Evolutionary conservation across 2,113 vertebrate genomes (phyloP).

Genomic region (Orientallactaga bullata): DNA sequence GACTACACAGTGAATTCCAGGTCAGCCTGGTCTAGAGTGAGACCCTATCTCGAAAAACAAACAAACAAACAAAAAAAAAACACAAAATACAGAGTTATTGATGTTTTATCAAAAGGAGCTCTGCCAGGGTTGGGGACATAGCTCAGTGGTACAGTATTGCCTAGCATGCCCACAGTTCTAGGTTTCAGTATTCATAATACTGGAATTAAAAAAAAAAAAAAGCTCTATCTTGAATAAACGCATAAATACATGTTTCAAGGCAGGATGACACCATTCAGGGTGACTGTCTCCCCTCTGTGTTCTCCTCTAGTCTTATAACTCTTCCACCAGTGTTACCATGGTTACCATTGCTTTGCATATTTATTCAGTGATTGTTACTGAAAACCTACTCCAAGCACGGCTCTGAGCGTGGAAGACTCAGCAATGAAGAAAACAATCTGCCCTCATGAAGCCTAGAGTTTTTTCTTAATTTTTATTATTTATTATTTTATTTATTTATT

Average conservation of each 20-base stretch:
- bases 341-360: not conserved
- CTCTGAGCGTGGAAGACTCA: not conserved
- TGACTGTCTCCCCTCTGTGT: not conserved
- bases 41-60: too few relatives aligned
- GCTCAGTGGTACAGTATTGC: not conserved
- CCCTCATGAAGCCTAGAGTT: too few relatives aligned
- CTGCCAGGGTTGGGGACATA: not conserved
- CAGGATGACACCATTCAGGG: not conserved
- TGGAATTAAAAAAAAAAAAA: not conserved
- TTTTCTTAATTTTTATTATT: too few relatives aligned
- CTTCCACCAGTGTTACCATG: not conserved
- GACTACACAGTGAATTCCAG: too few relatives aligned
- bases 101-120: conserved; percentile 30
- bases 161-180: not conserved
- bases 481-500: too few relatives aligned
- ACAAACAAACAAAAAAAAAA: too few relatives aligned
- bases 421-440: not conserved
- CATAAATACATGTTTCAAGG: not conserved
- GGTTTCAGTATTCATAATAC: not conserved
- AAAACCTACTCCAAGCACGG: not conserved
- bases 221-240: not conserved
- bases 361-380: not conserved
- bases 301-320: not conserved
- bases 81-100: conserved; percentile 42
- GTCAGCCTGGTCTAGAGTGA: too few relatives aligned